These are phyloP conservation scores for Cuniculus paca DNA, from an alignment of 2,797 vertebrate genomes.

Conservation along the genomic window DNA sequence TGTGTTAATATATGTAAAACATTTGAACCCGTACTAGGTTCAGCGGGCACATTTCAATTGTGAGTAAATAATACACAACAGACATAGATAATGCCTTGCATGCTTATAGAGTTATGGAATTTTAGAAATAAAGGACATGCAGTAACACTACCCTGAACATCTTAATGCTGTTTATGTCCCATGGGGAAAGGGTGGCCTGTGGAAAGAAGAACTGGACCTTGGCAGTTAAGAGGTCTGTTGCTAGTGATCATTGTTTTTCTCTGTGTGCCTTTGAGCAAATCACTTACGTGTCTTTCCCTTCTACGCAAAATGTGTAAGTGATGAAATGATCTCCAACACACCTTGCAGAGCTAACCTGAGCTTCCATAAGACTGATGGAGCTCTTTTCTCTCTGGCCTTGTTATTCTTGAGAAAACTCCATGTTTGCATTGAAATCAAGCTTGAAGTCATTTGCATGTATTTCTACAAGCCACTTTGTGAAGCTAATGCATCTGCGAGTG, in stretches of 20 bases:
- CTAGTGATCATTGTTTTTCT: neutral
- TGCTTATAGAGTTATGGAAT: neutral
- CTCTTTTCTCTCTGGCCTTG: neutral
- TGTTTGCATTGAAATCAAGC: conserved; percentile 62
- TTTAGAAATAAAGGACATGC: neutral
- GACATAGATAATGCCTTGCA: neutral
- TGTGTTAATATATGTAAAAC: neutral
- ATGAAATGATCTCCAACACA: neutral
- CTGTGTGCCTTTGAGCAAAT: neutral
- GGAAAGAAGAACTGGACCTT: too few species aligned
- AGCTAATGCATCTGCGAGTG: conserved; percentile 22
- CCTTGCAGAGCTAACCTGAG: neutral
- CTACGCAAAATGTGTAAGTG: neutral
- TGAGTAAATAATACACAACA: neutral
- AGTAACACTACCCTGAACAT: neutral
- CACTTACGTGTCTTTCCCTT: neutral
- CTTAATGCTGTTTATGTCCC: neutral
- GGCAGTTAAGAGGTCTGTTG: neutral
- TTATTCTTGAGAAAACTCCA: conserved; percentile 40
- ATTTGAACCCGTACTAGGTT: neutral
- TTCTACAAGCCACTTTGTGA: conserved; percentile 59
- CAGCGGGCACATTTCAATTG: neutral
- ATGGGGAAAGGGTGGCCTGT: neutral
- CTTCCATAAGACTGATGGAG: neutral
- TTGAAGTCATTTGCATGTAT: conserved; percentile 45